Conservation (phyloP, 2,797 vertebrate genomes). For the Schizothorax lantsangensis region DNA sequence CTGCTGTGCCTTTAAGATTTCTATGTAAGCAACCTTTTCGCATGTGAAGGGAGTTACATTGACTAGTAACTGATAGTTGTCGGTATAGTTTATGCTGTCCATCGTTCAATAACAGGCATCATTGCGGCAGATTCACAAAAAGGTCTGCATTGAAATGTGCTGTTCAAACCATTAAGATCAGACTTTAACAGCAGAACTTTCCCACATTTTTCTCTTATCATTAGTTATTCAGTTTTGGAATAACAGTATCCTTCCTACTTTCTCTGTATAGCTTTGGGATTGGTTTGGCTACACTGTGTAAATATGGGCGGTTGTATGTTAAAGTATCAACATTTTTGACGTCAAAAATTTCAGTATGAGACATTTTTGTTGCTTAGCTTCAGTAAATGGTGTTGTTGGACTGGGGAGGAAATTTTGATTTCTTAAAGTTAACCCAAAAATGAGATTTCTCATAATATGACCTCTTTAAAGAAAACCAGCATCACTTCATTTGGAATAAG, state of each 20-base stretch:
- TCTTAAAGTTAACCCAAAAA: background rate
- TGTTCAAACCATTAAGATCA: background rate
- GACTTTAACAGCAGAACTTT: background rate
- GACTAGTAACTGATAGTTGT: background rate
- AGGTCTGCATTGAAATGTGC: background rate
- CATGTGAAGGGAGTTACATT: background rate
- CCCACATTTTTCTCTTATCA: background rate
- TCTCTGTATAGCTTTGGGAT: background rate
- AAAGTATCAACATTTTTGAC: background rate
- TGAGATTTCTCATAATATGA: slow-evolving; percentile 13
- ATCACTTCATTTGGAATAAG: slow-evolving; percentile 43
- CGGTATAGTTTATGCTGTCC: background rate
- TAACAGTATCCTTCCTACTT: background rate
- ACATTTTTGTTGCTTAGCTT: background rate
- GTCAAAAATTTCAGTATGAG: background rate
- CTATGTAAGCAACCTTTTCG: slow-evolving; percentile 7
- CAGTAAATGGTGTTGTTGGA: slow-evolving; percentile 5
- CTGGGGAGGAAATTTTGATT: background rate
- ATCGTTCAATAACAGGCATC: background rate
- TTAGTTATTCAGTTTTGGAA: background rate
- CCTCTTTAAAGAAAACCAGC: slow-evolving; percentile 24
- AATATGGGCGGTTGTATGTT: background rate
- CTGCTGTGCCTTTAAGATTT: slow-evolving; percentile 40
- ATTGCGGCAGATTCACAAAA: background rate
- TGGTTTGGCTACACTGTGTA: background rate